Evolutionary conservation across 1,140 invertebrate species (phyloP).

Genomic region (Sarcophaga peregrina): DNA sequence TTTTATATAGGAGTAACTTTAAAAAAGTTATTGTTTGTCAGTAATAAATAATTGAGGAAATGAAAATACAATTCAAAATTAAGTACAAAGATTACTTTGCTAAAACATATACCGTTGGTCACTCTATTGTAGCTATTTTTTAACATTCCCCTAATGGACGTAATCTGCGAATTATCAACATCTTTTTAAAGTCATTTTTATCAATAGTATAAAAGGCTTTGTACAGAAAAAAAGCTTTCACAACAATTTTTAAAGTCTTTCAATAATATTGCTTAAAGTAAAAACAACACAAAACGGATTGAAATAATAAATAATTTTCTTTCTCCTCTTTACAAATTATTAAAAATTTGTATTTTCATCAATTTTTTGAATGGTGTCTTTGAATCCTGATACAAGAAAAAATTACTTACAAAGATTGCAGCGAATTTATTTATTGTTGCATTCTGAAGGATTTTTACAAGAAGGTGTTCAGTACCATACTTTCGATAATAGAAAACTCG

Average conservation of each 20-base stretch:
- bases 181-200: background rate
- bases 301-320: background rate
- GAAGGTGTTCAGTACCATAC: background rate
- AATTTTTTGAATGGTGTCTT: conserved; percentile 40
- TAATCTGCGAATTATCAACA: no score
- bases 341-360: background rate
- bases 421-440: conserved; percentile 7
- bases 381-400: conserved; percentile 2
- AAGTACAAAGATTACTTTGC: no score
- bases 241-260: background rate
- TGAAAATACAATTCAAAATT: no score
- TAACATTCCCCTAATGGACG: no score
- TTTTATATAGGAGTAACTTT: no score
- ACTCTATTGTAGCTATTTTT: no score
- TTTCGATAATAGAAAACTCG: background rate
- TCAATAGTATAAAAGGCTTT: conserved; percentile 8
- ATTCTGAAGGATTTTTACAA: conserved; percentile 4
- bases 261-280: background rate
- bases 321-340: background rate
- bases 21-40: no score
- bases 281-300: background rate
- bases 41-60: no score
- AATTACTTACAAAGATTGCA: background rate
- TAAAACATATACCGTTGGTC: no score
- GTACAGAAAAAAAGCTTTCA: background rate